Evolutionary conservation across 2,888 invertebrate species (phyloP).

Genomic region (Caradrina clavipalpis): DNA sequence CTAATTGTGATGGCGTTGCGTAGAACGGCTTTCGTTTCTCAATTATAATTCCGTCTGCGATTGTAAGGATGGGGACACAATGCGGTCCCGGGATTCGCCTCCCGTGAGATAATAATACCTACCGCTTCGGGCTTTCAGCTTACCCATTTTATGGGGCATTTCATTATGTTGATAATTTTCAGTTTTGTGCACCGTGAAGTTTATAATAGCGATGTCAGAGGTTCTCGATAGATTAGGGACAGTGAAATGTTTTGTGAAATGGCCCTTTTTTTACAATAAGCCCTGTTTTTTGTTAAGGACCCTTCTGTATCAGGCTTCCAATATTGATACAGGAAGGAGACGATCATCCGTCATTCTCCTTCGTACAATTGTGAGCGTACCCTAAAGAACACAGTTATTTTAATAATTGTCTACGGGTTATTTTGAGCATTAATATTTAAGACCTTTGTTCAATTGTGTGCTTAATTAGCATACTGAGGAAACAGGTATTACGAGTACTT

Average conservation of each 20-base stretch:
- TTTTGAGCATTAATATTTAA: conserved; percentile 47
- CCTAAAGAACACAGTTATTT: conserved; percentile 45
- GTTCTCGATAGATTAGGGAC: conserved; percentile 14
- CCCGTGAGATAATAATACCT: conserved; percentile 66
- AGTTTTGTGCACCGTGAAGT: conserved; percentile 38
- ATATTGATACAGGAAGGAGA: neutral
- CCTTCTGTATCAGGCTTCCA: neutral
- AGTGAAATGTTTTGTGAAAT: neutral
- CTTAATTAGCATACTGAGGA: conserved; percentile 55
- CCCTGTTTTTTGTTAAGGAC: neutral
- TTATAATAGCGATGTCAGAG: conserved; percentile 11
- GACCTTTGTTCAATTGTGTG: conserved; percentile 48
- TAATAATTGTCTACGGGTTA: conserved; percentile 48
- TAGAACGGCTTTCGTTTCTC: conserved; percentile 62
- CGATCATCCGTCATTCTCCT: too few species aligned
- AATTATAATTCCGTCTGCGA: conserved; percentile 74
- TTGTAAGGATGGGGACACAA: conserved; percentile 68
- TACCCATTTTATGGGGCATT: conserved; percentile 65
- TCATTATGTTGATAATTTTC: conserved; percentile 59
- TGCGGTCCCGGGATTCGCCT: conserved; percentile 56
- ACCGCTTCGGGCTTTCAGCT: conserved; percentile 54
- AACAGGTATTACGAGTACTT: conserved; percentile 38
- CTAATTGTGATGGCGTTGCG: conserved; percentile 66
- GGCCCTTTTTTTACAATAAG: neutral
- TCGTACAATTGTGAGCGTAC: conserved; percentile 11